Conservation (phyloP, 2,888 invertebrate genomes). For the Torymus aiolomorphi region DNA sequence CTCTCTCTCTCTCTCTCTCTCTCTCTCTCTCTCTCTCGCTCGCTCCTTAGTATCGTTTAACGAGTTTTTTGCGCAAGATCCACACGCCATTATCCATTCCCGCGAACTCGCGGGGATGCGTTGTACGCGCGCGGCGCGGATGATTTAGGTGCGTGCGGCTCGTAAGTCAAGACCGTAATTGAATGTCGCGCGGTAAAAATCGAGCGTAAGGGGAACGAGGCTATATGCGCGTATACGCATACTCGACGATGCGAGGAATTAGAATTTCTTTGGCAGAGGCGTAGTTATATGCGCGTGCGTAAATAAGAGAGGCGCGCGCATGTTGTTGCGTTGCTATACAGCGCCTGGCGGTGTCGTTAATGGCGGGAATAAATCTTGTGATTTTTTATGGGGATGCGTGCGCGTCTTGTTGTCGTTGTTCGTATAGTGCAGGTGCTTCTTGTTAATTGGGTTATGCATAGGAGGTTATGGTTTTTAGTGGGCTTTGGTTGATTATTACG, state of each 20-base stretch:
- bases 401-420: background rate
- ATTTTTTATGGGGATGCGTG: background rate
- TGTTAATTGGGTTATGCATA: background rate
- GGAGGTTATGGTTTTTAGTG: no score
- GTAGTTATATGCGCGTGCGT: background rate
- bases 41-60: background rate
- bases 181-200: slow-evolving; percentile 24
- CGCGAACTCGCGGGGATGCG: background rate
- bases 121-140: background rate
- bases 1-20: no score
- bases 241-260: background rate
- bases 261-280: slow-evolving; percentile 11
- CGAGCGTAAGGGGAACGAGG: slow-evolving; percentile 35
- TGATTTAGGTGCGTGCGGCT: slow-evolving; percentile 12
- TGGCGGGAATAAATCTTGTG: slow-evolving; percentile 37
- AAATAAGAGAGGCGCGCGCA: background rate
- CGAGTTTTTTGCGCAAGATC: slow-evolving; percentile 32
- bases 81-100: no score
- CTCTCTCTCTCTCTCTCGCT: no score
- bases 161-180: slow-evolving; percentile 23
- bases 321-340: slow-evolving; percentile 16
- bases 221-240: background rate
- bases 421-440: slow-evolving; percentile 1
- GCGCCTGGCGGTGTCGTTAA: slow-evolving; percentile 10
- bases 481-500: no score